Conservation (phyloP, 2,113 vertebrate species). For the Scopus umbretta region DNA sequence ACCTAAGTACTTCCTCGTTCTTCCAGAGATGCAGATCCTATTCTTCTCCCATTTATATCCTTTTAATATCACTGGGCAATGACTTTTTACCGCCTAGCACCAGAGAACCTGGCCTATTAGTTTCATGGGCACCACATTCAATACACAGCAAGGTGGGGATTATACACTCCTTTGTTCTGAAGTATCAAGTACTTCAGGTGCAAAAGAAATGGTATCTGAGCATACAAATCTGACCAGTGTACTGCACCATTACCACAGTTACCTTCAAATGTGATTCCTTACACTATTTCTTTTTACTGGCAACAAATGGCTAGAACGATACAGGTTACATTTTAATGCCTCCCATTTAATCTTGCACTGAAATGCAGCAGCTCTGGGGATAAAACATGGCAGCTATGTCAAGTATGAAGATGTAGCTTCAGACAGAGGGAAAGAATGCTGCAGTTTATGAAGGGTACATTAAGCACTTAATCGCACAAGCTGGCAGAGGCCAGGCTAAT, state of each 20-base stretch:
- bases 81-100: neutral
- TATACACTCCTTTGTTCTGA: neutral
- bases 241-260: neutral
- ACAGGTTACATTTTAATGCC: neutral
- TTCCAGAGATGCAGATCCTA: neutral
- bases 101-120: neutral
- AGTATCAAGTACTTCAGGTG: neutral
- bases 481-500: neutral
- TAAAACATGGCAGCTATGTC: neutral
- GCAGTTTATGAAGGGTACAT: neutral
- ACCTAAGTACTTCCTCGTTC: neutral
- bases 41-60: neutral
- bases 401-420: neutral
- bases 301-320: neutral
- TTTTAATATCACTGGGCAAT: neutral
- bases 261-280: neutral
- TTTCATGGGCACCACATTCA: neutral
- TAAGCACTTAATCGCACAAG: neutral
- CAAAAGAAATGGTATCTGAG: neutral
- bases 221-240: neutral
- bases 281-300: neutral
- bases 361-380: neutral
- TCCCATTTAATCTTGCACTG: neutral
- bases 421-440: neutral
- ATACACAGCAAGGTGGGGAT: neutral